These are phyloP conservation scores for Diadophis punctatus DNA, from an alignment of 2,113 vertebrate genomes.

Conservation along the genomic window DNA sequence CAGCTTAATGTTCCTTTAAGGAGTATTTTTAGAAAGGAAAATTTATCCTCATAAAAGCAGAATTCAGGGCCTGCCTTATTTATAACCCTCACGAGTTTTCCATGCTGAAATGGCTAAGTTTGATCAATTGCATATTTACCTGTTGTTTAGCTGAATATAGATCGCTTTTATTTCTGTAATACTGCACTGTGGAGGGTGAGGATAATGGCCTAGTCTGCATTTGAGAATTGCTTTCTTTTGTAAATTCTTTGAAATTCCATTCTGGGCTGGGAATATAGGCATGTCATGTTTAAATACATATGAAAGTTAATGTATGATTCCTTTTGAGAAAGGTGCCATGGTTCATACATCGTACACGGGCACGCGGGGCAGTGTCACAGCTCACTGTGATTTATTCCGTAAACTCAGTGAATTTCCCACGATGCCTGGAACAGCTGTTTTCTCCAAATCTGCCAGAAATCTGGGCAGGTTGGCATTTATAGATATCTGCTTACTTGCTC, in stretches of 20 bases:
- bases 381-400: neutral
- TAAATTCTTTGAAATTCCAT: neutral
- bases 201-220: neutral
- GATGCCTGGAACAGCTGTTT: neutral
- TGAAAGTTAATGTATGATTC: neutral
- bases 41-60: neutral
- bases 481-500: neutral
- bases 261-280: neutral
- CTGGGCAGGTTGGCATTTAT: neutral
- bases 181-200: neutral
- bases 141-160: neutral
- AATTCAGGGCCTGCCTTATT: neutral
- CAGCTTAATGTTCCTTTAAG: neutral
- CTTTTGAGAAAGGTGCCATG: neutral
- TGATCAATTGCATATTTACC: neutral
- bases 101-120: neutral
- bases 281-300: neutral
- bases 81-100: neutral
- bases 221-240: neutral
- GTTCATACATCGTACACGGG: neutral
- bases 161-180: neutral
- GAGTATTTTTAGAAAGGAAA: neutral
- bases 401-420: neutral
- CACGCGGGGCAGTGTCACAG: neutral
- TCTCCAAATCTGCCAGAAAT: neutral